Base-by-base conservation (phyloP, 2,888 invertebrate genomes). In the Rotaria socialis region DNA sequence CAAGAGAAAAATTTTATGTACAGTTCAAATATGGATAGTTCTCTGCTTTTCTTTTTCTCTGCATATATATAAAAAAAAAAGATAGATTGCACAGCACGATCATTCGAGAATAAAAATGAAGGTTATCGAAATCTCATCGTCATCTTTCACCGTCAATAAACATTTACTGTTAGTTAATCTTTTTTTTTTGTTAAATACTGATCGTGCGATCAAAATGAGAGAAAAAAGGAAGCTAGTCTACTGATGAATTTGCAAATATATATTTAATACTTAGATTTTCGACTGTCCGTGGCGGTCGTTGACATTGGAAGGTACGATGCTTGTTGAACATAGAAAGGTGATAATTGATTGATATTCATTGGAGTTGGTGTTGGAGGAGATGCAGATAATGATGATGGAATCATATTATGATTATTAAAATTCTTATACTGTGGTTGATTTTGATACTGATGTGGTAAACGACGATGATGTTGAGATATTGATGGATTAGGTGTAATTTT, bases 321-420 rank as follows among this genome's bases (percentile, higher is more conserved):
- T 80, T 80, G 80, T 47, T 80, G 47, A 47, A 2, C 22, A 47
- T 80, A 47, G 10, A 47, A 47, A 35, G 67, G 19, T 47, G 80
- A 10, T 16, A 80, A 80, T 80, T 47, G 80, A 80, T 67, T 41
- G 2, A 67, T 67, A 41, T 67, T 67, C 67, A 67, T 67, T 41
- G 80, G 80, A 14, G 80, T 80, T n/a, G 80, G 80, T n/a, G 80
- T 80, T 47, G 80, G 80, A 7, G 80, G 80, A 11, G 80, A 47
- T n/a, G 47, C 47, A n/a, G 80, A 80, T n/a, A 80, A 43, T 80
- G 75, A 22, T 67, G 67, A 19, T 27, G 67, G 67, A 67, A 35
- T 67, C 19, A 67, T 67, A 35, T 16, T 35, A 67, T 67, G 11
- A 4, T 3, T 50, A 50, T 50, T 50, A 50, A 14, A 11, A 50